phyloP scores from a whole-genome alignment of 1,140 invertebrate species.

The Gryon sp. region DNA sequence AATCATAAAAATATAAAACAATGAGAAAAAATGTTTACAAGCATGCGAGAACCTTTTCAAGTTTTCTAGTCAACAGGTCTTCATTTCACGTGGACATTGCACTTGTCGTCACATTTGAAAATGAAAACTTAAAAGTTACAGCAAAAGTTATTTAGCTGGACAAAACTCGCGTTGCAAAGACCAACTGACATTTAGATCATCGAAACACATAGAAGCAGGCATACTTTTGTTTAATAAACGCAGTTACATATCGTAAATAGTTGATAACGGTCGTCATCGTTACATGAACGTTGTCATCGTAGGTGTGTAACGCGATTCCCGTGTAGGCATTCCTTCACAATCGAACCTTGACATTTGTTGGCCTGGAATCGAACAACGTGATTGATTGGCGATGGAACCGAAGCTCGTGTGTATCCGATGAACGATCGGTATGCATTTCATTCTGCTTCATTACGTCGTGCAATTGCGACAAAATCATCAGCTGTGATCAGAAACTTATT shows the following conservation, averaged over 20 bases:
- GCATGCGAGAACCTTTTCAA: too few relatives aligned
- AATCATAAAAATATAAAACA: too few relatives aligned
- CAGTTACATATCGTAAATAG: constrained; percentile 51
- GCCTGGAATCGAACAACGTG: constrained; percentile 72
- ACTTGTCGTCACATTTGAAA: too few relatives aligned
- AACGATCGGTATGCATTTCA: constrained; percentile 69
- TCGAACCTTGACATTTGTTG: constrained; percentile 75
- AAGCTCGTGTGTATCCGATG: constrained; percentile 68
- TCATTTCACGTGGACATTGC: too few relatives aligned
- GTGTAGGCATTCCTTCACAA: constrained; percentile 68
- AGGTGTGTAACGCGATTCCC: constrained; percentile 61
- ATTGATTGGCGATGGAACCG: constrained; percentile 71
- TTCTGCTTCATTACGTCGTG: constrained; percentile 67
- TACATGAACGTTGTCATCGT: constrained; percentile 61
- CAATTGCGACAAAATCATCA: constrained; percentile 66
- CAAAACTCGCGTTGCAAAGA: not conserved
- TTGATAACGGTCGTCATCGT: constrained; percentile 59
- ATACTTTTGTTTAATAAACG: constrained; percentile 22
- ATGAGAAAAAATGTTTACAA: too few relatives aligned
- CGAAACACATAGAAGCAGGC: constrained; percentile 12
- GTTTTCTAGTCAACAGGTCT: too few relatives aligned
- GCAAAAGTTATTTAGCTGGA: not conserved
- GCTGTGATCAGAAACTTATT: constrained; percentile 55
- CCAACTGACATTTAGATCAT: constrained; percentile 43
- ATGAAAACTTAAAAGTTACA: too few relatives aligned